phyloP scores from a whole-genome alignment of 2,797 vertebrate genomes.

The Lagorchestes hirsutus region DNA sequence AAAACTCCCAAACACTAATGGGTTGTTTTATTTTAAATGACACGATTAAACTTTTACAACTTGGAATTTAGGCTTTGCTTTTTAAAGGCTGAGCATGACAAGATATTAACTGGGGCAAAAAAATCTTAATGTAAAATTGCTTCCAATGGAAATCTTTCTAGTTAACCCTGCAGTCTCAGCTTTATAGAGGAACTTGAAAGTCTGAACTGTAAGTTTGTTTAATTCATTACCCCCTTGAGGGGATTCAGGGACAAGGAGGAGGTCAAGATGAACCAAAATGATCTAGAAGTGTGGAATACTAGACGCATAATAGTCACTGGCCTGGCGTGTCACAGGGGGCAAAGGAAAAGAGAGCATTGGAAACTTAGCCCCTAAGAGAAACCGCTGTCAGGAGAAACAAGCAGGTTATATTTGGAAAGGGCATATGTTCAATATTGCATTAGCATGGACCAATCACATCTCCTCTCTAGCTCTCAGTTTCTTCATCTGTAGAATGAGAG shows the following conservation, averaged over 20 bases:
- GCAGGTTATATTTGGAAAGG: neutral
- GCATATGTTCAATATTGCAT: fast-evolving
- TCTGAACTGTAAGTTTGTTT: neutral
- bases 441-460: neutral
- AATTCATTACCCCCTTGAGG: neutral
- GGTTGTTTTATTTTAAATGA: neutral
- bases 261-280: neutral
- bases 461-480: neutral
- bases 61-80: neutral
- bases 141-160: slow-evolving; percentile 2
- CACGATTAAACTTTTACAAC: neutral
- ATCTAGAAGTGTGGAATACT: neutral
- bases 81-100: neutral
- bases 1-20: neutral
- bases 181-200: neutral
- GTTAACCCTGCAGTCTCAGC: neutral
- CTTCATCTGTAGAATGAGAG: neutral
- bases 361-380: neutral
- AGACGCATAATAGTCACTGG: neutral
- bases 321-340: neutral
- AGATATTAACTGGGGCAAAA: neutral
- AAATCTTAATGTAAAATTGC: neutral
- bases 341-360: neutral
- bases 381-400: neutral
- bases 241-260: neutral